Evolutionary conservation across 2,113 vertebrate genomes (phyloP).

Genomic region (Petaurus breviceps): DNA sequence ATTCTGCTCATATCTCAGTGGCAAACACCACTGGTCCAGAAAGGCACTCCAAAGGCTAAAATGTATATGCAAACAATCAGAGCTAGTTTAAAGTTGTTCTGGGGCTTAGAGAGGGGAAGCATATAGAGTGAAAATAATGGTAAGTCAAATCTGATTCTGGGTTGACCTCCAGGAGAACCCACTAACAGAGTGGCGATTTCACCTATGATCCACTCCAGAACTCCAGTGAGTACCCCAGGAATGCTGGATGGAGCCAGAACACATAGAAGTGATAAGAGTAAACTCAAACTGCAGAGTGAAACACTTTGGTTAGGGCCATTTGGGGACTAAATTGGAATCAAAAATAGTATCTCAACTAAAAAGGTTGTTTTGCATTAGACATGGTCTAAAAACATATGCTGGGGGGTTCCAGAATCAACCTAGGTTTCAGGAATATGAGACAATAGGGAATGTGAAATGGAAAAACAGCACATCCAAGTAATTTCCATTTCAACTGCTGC

Average conservation of each 20-base stretch:
- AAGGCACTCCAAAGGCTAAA: not conserved
- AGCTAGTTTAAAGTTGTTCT: not conserved
- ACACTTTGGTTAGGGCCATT: not conserved
- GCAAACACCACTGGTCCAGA: not conserved
- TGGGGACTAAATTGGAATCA: not conserved
- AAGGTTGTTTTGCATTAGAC: conserved; percentile 15
- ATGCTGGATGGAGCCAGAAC: not conserved
- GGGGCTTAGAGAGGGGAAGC: not conserved
- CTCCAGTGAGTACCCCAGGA: not conserved
- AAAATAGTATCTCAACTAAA: not conserved
- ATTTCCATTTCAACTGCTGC: not conserved
- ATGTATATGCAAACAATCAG: not conserved
- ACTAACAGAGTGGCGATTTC: not conserved
- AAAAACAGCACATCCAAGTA: not conserved
- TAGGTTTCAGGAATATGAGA: not conserved
- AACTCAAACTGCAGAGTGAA: not conserved
- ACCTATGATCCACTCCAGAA: not conserved
- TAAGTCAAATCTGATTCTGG: not conserved
- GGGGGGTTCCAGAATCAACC: not conserved
- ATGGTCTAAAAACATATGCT: not conserved
- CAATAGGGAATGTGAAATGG: not conserved
- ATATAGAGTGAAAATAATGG: not conserved
- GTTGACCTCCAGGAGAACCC: not conserved
- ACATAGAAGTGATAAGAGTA: fast-evolving
- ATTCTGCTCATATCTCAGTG: not conserved